Evolutionary conservation across 2,888 invertebrate genomes (phyloP).

Genomic region (Panzeria rudis): DNA sequence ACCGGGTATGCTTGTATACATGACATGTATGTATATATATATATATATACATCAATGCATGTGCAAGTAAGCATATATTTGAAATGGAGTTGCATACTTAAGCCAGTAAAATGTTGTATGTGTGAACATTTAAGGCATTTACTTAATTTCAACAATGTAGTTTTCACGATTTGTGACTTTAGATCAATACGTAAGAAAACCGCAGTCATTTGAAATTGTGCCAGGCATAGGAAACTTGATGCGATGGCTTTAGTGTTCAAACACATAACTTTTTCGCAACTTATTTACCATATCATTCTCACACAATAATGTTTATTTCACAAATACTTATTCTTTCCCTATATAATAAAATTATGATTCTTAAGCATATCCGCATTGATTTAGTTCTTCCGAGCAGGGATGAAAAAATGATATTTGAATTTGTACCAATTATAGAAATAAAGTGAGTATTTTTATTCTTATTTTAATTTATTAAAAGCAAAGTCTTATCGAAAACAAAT

Average conservation of each 20-base stretch:
- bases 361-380: too few relatives aligned
- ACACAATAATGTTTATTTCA: too few relatives aligned
- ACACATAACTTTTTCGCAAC: background rate
- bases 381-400: too few relatives aligned
- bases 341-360: too few relatives aligned
- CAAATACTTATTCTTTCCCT: too few relatives aligned
- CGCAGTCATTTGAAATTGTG: conserved; percentile 21
- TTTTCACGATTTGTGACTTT: conserved; percentile 64
- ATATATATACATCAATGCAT: background rate
- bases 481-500: too few relatives aligned
- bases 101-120: background rate
- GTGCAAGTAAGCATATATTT: background rate
- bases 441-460: too few relatives aligned
- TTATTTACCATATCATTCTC: background rate
- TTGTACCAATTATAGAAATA: too few relatives aligned
- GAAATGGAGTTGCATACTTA: conserved; percentile 1
- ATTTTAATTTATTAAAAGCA: too few relatives aligned
- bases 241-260: background rate
- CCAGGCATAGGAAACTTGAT: background rate
- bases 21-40: background rate
- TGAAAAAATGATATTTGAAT: too few relatives aligned
- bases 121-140: conserved; percentile 45
- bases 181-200: conserved; percentile 52
- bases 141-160: conserved; percentile 56
- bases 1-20: too few relatives aligned